Evolutionary conservation across 2,113 vertebrate species (phyloP).

Genomic region (Neolamprologus tretocephalus): DNA sequence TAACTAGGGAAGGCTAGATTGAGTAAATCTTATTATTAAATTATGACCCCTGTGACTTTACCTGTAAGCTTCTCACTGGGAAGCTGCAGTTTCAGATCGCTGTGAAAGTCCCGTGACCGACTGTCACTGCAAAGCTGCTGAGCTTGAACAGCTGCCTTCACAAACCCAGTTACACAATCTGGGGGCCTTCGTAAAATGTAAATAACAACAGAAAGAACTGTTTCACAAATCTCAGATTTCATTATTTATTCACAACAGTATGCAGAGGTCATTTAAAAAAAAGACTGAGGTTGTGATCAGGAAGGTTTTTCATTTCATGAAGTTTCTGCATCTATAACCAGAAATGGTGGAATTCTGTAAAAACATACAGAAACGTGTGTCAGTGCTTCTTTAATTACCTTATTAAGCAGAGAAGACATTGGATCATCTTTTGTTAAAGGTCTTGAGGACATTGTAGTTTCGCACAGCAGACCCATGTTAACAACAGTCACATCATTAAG

Average conservation of each 20-base stretch:
- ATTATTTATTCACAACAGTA: rapidly evolving
- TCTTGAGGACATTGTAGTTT: neutral
- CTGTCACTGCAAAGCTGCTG: rapidly evolving
- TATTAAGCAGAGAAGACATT: rapidly evolving
- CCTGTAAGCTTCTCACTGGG: neutral
- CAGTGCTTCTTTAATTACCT: neutral
- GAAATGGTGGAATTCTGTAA: neutral
- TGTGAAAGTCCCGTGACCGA: neutral
- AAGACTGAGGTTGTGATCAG: neutral
- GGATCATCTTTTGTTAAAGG: rapidly evolving
- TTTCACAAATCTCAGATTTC: neutral
- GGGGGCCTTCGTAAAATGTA: rapidly evolving
- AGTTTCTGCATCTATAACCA: neutral
- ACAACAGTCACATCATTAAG: neutral
- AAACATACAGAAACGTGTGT: rapidly evolving
- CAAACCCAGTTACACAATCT: neutral
- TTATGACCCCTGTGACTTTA: neutral
- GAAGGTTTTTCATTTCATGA: neutral
- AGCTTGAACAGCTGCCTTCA: rapidly evolving
- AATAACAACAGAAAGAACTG: neutral
- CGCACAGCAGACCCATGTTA: neutral
- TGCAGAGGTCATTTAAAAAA: rapidly evolving
- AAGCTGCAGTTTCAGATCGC: neutral
- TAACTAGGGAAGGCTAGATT: neutral
- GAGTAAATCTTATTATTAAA: neutral